These are phyloP conservation scores for Pantherophis vulpinus DNA, from an alignment of 2,797 vertebrate genomes.

Conservation along the genomic window DNA sequence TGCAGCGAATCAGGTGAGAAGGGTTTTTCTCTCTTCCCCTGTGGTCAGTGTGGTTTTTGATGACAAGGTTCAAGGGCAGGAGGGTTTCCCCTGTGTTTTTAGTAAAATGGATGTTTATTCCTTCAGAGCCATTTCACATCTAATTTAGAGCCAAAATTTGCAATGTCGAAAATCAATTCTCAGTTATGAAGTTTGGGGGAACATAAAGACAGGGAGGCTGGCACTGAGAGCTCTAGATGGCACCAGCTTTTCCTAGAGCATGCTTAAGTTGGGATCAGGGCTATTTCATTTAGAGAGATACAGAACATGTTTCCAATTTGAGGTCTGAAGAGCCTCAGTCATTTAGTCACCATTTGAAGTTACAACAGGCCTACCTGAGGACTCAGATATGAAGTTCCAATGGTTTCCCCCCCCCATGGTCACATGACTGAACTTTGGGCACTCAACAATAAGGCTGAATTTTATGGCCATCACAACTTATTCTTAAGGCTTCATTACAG, in stretches of 20 bases:
- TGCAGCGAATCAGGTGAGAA: neutral
- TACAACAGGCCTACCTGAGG: neutral
- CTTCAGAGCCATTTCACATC: neutral
- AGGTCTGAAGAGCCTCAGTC: neutral
- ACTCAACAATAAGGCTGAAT: neutral
- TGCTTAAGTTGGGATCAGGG: neutral
- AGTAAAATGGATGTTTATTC: neutral
- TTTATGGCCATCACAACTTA: neutral
- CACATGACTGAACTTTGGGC: neutral
- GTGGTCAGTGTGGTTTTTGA: neutral
- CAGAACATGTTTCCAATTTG: neutral
- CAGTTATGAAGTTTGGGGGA: neutral
- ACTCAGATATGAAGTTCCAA: neutral
- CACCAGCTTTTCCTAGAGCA: neutral
- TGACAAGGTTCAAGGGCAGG: neutral
- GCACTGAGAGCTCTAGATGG: neutral
- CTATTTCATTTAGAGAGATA: neutral
- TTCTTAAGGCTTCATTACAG: neutral
- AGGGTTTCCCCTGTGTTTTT: neutral
- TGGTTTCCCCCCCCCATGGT: neutral
- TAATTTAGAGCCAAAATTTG: neutral
- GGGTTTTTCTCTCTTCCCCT: neutral
- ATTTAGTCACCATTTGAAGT: neutral
- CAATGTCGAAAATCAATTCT: neutral
- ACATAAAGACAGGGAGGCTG: neutral